Evolutionary conservation across 2,888 invertebrate species (phyloP), one percentile per base, ranked within the genome.

Genomic region (Neelides folsomi): DNA sequence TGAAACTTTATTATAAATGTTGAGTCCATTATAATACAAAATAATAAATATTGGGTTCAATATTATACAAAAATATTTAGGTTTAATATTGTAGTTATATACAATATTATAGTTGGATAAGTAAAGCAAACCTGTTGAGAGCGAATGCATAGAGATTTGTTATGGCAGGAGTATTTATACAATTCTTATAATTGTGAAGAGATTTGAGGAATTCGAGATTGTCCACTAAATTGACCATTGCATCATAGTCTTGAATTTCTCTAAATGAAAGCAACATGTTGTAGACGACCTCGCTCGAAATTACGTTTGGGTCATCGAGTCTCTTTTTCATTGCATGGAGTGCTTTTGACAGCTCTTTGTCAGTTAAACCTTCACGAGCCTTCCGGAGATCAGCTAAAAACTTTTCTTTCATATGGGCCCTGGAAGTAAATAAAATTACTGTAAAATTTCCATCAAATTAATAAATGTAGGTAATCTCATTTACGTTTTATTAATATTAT

Each of bases 371-470:
- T 68, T 97, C 94, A 43, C 93, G 80, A 0, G 89, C 86, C 72
- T 92, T 90, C 19, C 95, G 80, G 38, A 98, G 73, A 71, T 98
- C 98, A 5, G 83, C 78, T 47, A 97, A 74, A 73, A 98, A 98
- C 72, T 95, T 95, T 71, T 98, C 97, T 70, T 94, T 92, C 75
- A 93, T 86, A 68, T 94, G 93, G 0, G 90, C 89, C 72, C 92
- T 93, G 69, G 40, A 71, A 71, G 46, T 20, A 39, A 35, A 50
- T 27, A 41, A n/a, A n/a, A n/a, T n/a, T n/a, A n/a, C n/a, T n/a
- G n/a, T n/a, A n/a, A n/a, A n/a, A n/a, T n/a, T n/a, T n/a, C n/a
- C n/a, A n/a, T n/a, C n/a, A n/a, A n/a, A n/a, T n/a, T n/a, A n/a
- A n/a, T n/a, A n/a, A n/a, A n/a, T n/a, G n/a, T n/a, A n/a, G n/a